Base-by-base conservation (phyloP, 2,113 vertebrate genomes). In the Oreochromis niloticus region DNA sequence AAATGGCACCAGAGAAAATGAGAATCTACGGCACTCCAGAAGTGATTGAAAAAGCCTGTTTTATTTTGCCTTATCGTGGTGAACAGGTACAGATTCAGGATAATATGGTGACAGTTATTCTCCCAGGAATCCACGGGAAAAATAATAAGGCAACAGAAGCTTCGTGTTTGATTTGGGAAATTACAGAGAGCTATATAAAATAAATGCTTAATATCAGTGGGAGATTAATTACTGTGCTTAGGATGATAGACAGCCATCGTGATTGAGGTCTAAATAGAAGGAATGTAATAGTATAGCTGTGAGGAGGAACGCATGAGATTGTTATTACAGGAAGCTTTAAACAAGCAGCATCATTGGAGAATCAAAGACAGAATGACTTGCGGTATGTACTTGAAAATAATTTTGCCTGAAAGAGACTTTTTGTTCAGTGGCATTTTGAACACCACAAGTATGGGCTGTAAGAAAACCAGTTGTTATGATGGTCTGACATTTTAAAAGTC, bases 1-100 rank as follows among this genome's bases (percentile, higher is more conserved):
- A 94, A 93, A 92, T 88, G 91, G 80, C 83, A 88, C 36, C 63
- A 9, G 83, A 89, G 90, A 88, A 92, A 89, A 93, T 89, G 86
- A 95, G 91, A 90, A 83, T 86, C 85, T 50, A 30, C 79, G 12
- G 46, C 71, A 2, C 52, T 79, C 81, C 6, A 85, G 54, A 19
- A 87, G 87, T 79, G 55, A 84, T 56, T 84, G 80, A 82, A 82
- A 85, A 91, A 85, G 9, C 24, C 54, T 32, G 78, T 81, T 91
- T 91, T 91, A 81, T 17, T 91, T 82, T 19, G 66, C 6, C 89
- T 92, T 84, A 92, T 93, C 91, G 50, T 10, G 55, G 8, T 14
- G 83, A 90, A 68, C 90, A 92, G 89, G 79, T 89, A 73, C 24
- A 68, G 81, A 90, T 84, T 63, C n/a, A 6, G 80, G 88, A 84